Evolutionary conservation across 2,797 vertebrate genomes (phyloP).

Genomic region (Neosalanx taihuensis): DNA sequence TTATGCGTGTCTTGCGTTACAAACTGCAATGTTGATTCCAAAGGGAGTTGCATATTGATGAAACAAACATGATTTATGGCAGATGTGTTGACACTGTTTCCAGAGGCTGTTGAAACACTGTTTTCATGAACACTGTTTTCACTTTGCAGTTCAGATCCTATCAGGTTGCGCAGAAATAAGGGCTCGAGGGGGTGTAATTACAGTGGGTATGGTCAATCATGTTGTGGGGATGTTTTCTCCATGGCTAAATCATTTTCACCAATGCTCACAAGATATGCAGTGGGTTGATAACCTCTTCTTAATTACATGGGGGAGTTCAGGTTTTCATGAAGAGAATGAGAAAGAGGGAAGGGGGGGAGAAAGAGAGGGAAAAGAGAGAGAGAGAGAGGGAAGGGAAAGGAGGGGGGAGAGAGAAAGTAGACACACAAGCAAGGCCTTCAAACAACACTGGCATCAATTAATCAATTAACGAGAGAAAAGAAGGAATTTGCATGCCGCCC

Average conservation of each 20-base stretch:
- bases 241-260: too few relatives aligned
- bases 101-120: conserved; percentile 11
- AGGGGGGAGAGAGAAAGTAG: conserved; percentile 29
- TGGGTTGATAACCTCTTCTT: neutral
- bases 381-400: neutral
- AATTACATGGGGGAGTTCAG: neutral
- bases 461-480: conserved; percentile 79
- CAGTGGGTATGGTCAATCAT: conserved; percentile 27
- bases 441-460: conserved; percentile 74
- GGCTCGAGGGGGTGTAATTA: conserved; percentile 29
- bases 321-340: conserved; percentile 14
- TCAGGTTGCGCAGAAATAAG: conserved; percentile 64
- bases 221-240: too few relatives aligned
- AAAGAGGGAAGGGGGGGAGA: neutral
- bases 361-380: neutral
- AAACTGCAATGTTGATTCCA: neutral
- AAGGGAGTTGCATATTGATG: neutral
- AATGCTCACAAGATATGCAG: neutral
- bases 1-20: too few relatives aligned
- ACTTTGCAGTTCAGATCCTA: conserved; percentile 51
- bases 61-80: neutral
- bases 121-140: conserved; percentile 22
- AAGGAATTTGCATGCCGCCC: conserved; percentile 74
- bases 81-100: neutral
- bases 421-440: conserved; percentile 71